Conservation (phyloP, 1,140 invertebrate species). For the Lordiphosa collinella region DNA sequence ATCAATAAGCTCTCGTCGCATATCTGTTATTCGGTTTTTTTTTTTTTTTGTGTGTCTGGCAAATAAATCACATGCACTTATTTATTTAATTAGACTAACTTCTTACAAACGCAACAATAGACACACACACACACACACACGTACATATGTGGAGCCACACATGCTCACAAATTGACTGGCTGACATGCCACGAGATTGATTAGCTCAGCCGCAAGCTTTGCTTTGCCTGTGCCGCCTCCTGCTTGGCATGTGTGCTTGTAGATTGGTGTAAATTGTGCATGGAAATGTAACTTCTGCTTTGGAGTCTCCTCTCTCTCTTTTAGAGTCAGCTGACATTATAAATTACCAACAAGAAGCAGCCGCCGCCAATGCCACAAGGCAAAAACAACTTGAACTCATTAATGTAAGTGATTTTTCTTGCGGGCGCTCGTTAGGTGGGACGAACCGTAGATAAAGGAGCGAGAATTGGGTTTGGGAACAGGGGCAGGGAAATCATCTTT, state of each 20-base stretch:
- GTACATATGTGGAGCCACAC: slow-evolving; percentile 20
- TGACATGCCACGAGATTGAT: slow-evolving; percentile 76
- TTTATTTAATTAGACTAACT: slow-evolving; percentile 78
- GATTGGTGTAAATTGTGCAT: slow-evolving; percentile 77
- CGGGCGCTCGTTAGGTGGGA: slow-evolving; percentile 41
- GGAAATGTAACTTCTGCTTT: slow-evolving; percentile 73
- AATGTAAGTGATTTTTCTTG: slow-evolving; percentile 77
- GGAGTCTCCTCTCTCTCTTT: slow-evolving; percentile 10
- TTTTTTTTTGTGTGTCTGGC: slow-evolving; percentile 35
- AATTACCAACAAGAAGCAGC: slow-evolving; percentile 60
- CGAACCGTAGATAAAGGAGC: not conserved
- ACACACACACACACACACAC: slow-evolving; percentile 36
- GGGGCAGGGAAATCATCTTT: slow-evolving; percentile 65
- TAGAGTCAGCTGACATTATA: slow-evolving; percentile 61
- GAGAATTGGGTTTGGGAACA: not conserved
- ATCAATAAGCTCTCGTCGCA: slow-evolving; percentile 45
- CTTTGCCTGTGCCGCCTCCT: slow-evolving; percentile 31
- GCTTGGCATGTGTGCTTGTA: slow-evolving; percentile 31
- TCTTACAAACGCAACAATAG: slow-evolving; percentile 73
- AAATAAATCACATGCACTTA: slow-evolving; percentile 77
- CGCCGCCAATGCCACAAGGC: slow-evolving; percentile 44
- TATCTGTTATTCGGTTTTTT: slow-evolving; percentile 34
- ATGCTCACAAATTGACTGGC: slow-evolving; percentile 67
- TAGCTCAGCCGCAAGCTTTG: slow-evolving; percentile 65
- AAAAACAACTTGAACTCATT: slow-evolving; percentile 75